These are phyloP conservation scores for Archaeoteleia sp. DNA, from an alignment of 2,888 invertebrate genomes.

Conservation along the genomic window DNA sequence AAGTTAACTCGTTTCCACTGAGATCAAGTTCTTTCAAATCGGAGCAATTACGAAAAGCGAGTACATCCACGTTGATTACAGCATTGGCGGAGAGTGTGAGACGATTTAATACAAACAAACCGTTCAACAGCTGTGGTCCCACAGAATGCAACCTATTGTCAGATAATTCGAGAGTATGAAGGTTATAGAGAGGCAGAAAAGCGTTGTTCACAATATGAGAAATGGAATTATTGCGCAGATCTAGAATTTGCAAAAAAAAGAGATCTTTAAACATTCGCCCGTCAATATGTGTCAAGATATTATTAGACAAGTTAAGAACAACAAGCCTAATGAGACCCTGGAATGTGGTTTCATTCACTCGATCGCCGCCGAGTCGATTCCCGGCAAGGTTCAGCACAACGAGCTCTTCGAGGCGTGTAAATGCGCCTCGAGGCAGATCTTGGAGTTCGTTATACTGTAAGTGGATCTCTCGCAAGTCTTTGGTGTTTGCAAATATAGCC, in stretches of 20 bases:
- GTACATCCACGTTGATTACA: constrained; percentile 85
- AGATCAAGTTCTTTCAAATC: constrained; percentile 92
- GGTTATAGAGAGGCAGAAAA: constrained; percentile 89
- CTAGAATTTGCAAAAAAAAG: constrained; percentile 89
- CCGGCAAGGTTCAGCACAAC: constrained; percentile 88
- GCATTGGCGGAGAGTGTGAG: constrained; percentile 91
- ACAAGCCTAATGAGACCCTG: constrained; percentile 89
- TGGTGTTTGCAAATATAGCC: constrained; percentile 86
- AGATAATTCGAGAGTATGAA: constrained; percentile 91
- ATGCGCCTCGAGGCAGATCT: constrained; percentile 87
- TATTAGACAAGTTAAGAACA: constrained; percentile 89
- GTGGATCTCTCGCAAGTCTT: constrained; percentile 88
- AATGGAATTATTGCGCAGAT: constrained; percentile 90
- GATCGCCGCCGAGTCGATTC: constrained; percentile 89
- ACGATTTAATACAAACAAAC: constrained; percentile 88
- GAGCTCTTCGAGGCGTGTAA: constrained; percentile 89
- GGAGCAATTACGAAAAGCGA: constrained; percentile 91
- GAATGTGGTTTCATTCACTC: constrained; percentile 90
- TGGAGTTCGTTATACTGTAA: constrained; percentile 89
- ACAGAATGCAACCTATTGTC: constrained; percentile 90
- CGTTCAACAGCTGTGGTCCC: constrained; percentile 88
- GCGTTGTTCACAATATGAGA: constrained; percentile 92
- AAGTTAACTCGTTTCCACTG: constrained; percentile 88
- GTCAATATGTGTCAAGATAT: constrained; percentile 89
- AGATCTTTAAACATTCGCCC: constrained; percentile 90